Evolutionary conservation across 1,140 invertebrate genomes (phyloP).

Genomic region (Drosophila virilis): DNA sequence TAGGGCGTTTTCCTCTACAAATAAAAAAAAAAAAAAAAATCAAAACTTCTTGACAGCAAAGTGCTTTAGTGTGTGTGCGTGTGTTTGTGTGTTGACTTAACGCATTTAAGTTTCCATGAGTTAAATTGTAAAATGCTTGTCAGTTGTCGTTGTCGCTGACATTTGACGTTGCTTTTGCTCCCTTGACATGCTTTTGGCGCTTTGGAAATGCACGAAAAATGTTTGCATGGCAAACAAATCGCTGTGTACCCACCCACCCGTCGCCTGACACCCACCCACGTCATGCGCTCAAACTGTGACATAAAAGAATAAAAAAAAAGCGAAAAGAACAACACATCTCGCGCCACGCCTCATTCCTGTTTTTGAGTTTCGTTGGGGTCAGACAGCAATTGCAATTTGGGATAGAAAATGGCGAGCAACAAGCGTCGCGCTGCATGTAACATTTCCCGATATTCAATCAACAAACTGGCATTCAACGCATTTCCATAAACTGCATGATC

Average conservation of each 20-base stretch:
- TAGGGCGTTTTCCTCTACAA: slow-evolving; percentile 2
- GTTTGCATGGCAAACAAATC: slow-evolving; percentile 55
- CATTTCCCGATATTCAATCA: slow-evolving; percentile 26
- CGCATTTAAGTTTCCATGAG: slow-evolving; percentile 42
- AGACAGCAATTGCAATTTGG: slow-evolving; percentile 28
- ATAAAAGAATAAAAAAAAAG: slow-evolving; percentile 14
- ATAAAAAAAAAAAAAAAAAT: background rate
- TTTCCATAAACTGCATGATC: background rate
- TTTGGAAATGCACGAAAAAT: slow-evolving; percentile 54
- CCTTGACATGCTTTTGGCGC: slow-evolving; percentile 57
- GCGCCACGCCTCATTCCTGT: slow-evolving; percentile 36
- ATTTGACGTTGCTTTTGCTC: slow-evolving; percentile 43
- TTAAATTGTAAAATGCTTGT: slow-evolving; percentile 29
- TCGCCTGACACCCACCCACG: background rate
- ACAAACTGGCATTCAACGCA: background rate
- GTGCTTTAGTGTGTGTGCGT: background rate
- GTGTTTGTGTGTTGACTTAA: slow-evolving; percentile 33
- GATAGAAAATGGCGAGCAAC: slow-evolving; percentile 34
- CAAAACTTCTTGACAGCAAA: slow-evolving; percentile 9
- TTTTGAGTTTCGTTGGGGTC: slow-evolving; percentile 13
- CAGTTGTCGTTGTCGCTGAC: slow-evolving; percentile 43
- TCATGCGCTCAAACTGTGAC: slow-evolving; percentile 13
- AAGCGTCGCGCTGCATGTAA: background rate
- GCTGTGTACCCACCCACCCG: slow-evolving; percentile 2
- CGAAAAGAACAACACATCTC: slow-evolving; percentile 8